Conservation (phyloP, 2,888 invertebrate genomes). For the Mesopsocus fuscifrons region DNA sequence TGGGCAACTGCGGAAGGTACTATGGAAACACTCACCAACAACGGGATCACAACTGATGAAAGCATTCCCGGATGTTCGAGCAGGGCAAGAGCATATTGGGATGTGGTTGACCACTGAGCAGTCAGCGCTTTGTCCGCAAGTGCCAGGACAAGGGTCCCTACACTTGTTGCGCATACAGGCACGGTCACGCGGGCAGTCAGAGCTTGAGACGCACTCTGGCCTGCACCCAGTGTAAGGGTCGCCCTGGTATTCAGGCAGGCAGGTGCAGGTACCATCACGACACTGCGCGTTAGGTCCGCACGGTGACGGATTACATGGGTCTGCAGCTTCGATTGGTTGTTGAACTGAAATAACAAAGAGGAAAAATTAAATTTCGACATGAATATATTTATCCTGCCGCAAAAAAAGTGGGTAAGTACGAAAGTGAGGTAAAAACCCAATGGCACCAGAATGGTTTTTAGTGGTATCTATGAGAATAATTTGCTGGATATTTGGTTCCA, state of each 20-base stretch:
- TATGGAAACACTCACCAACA: conserved; percentile 28
- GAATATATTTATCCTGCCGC: no score
- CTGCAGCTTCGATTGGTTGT: conserved; percentile 15
- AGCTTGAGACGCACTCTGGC: conserved; percentile 42
- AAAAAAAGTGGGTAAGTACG: no score
- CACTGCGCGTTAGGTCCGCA: conserved; percentile 49
- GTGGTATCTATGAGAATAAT: conserved; percentile 1
- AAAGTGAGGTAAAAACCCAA: no score
- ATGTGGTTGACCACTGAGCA: conserved; percentile 47
- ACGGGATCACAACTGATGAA: conserved; percentile 39
- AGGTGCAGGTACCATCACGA: conserved; percentile 31
- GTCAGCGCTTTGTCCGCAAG: conserved; percentile 39
- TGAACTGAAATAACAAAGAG: no score
- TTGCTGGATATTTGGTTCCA: background rate
- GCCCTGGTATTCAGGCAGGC: conserved; percentile 26
- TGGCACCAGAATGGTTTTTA: no score
- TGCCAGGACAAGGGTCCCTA: conserved; percentile 41
- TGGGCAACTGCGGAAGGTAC: no score
- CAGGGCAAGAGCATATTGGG: conserved; percentile 44
- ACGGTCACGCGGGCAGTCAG: conserved; percentile 43
- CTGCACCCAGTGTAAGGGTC: conserved; percentile 31
- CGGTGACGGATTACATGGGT: conserved; percentile 38
- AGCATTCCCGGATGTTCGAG: conserved; percentile 41
- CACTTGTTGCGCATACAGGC: conserved; percentile 48
- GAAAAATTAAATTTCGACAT: no score